Evolutionary conservation across 2,113 vertebrate species (phyloP).

Genomic region (Tachuris rubrigastra): DNA sequence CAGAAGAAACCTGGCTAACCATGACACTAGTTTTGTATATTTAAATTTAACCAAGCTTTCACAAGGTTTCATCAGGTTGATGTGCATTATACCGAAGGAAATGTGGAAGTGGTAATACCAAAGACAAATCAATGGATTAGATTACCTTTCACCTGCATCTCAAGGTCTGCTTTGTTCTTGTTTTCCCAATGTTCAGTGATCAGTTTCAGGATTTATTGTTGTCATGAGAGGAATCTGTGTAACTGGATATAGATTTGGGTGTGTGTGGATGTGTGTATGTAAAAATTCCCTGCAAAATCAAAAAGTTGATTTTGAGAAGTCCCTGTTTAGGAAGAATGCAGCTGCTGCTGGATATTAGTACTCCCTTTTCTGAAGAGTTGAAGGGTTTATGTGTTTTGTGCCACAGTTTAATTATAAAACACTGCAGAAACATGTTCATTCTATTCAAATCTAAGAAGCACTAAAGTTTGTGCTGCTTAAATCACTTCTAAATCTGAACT

Average conservation of each 20-base stretch:
- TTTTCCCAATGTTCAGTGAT: neutral
- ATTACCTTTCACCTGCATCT: neutral
- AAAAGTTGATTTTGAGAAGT: neutral
- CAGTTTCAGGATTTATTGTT: neutral
- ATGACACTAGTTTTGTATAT: neutral
- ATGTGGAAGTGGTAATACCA: neutral
- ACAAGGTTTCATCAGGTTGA: neutral
- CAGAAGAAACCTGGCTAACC: neutral
- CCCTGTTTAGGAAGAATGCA: neutral
- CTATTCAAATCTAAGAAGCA: neutral
- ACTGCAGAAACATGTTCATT: constrained; percentile 26
- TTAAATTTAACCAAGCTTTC: neutral
- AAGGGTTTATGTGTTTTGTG: neutral
- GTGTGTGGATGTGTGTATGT: fast-evolving
- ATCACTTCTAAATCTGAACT: constrained; percentile 63
- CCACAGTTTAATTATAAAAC: constrained; percentile 20
- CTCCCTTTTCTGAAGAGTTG: neutral
- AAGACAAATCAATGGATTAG: neutral
- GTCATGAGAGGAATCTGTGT: neutral
- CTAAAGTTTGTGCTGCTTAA: constrained; percentile 62
- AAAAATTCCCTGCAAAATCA: neutral
- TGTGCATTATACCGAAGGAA: neutral
- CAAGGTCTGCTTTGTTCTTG: neutral
- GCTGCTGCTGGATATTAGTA: neutral
- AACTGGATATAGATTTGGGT: neutral